phyloP scores from a whole-genome alignment of 2,888 invertebrate species.

The Palloptera scutellata region DNA sequence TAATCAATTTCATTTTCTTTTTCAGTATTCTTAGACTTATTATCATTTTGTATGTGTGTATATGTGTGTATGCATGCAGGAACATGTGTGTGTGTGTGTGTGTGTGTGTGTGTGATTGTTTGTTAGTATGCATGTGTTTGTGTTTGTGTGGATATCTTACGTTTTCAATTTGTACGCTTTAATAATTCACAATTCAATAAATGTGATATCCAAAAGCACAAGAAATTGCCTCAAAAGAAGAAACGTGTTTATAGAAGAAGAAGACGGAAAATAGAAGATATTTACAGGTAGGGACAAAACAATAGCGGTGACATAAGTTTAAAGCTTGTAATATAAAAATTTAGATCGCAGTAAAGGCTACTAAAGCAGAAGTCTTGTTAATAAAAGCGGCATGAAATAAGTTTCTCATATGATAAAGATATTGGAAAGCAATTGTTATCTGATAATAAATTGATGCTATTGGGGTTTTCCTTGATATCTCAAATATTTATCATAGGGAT shows the following conservation, averaged over 20 bases:
- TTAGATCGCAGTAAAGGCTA: too few species aligned
- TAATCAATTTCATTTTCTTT: slow-evolving; percentile 17
- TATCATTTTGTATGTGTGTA: not conserved
- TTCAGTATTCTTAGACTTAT: too few species aligned
- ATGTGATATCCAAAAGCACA: slow-evolving; percentile 51
- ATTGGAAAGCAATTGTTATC: too few species aligned
- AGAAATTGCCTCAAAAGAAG: slow-evolving; percentile 50
- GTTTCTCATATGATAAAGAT: too few species aligned
- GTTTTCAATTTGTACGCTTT: slow-evolving; percentile 57
- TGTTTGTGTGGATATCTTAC: slow-evolving; percentile 40
- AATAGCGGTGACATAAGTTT: not conserved
- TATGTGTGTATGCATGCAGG: not conserved
- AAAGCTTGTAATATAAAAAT: too few species aligned
- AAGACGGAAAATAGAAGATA: not conserved
- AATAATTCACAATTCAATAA: slow-evolving; percentile 60
- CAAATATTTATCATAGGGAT: too few species aligned
- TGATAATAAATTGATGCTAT: too few species aligned
- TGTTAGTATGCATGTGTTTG: slow-evolving; percentile 11
- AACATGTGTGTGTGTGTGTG: slow-evolving; percentile 13
- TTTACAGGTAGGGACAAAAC: not conserved
- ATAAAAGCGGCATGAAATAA: too few species aligned
- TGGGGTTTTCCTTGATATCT: too few species aligned
- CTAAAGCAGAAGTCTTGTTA: too few species aligned
- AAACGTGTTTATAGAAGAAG: not conserved
- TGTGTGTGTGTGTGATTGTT: slow-evolving; percentile 22